These are phyloP conservation scores for Seira ritae DNA, from an alignment of 2,888 invertebrate genomes.

Conservation along the genomic window DNA sequence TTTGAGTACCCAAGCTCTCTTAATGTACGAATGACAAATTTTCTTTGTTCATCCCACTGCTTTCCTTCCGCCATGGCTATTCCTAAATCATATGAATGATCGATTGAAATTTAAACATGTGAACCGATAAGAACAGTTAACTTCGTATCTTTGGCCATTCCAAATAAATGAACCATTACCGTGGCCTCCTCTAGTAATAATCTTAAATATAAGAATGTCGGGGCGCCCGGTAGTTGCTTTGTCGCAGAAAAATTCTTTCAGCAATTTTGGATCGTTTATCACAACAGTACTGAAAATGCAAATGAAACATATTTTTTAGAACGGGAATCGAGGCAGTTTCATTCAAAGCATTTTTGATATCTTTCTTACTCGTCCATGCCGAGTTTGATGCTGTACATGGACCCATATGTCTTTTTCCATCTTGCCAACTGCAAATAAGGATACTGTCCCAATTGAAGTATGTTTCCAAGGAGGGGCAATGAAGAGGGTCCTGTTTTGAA, in stretches of 20 bases:
- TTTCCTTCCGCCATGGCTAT: conserved; percentile 32
- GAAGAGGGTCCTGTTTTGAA: conserved; percentile 42
- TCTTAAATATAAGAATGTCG: too few species aligned
- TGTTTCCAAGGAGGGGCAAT: conserved; percentile 47
- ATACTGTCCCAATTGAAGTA: conserved; percentile 40
- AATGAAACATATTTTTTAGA: neutral
- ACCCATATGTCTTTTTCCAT: conserved; percentile 43
- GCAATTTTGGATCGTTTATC: too few species aligned
- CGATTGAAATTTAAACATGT: too few species aligned
- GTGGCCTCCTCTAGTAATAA: too few species aligned
- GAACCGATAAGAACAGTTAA: too few species aligned
- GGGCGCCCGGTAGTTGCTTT: too few species aligned
- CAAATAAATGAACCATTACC: too few species aligned
- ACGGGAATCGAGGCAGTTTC: too few species aligned
- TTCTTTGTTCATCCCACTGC: conserved; percentile 39
- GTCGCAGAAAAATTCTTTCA: too few species aligned
- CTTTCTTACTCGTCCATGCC: conserved; percentile 43
- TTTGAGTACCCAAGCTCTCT: conserved; percentile 47
- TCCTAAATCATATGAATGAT: too few species aligned
- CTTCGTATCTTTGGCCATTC: too few species aligned
- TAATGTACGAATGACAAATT: conserved; percentile 33
- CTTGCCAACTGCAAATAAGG: conserved; percentile 26
- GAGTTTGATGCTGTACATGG: conserved; percentile 25
- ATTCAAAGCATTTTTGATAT: too few species aligned
- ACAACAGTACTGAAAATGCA: neutral